A percentile compares a stretch with the other conserved stretches of the same genome.
These are phyloP conservation scores for Oncorhynchus masou DNA, from an alignment of 2,113 vertebrate species.

Conservation along the genomic window DNA sequence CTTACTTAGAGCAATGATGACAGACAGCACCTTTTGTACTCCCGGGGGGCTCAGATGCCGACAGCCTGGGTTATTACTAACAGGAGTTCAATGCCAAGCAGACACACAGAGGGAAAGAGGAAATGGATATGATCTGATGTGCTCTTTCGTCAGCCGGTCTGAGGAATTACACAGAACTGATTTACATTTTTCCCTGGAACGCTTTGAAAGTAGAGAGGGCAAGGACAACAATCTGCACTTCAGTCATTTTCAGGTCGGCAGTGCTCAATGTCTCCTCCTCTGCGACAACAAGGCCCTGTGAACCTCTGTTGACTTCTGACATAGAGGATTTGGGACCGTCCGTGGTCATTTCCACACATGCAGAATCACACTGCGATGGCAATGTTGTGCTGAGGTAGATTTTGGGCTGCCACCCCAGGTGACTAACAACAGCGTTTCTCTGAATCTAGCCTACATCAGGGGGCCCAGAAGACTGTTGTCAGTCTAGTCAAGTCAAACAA, in stretches of 20 bases:
- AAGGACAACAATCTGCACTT: no score
- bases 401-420: not conserved
- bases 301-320: not conserved
- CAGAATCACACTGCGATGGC: not conserved
- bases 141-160: constrained; percentile 14
- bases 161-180: constrained; percentile 3
- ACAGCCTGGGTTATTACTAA: constrained; percentile 7
- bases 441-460: not conserved
- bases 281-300: not conserved
- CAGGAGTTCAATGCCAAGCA: constrained; percentile 13
- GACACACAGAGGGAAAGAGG: not conserved
- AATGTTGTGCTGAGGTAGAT: no score
- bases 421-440: not conserved
- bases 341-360: not conserved
- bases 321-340: not conserved
- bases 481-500: not conserved
- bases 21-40: not conserved
- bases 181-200: not conserved
- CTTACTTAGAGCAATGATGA: constrained; percentile 3
- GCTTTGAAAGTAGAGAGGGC: not conserved
- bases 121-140: constrained; percentile 6
- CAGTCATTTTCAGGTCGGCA: not conserved
- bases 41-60: not conserved
- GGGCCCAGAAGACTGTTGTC: not conserved
- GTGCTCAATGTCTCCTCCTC: not conserved